Conservation (phyloP, 2,888 invertebrate species). For the Machimus atricapillus region DNA sequence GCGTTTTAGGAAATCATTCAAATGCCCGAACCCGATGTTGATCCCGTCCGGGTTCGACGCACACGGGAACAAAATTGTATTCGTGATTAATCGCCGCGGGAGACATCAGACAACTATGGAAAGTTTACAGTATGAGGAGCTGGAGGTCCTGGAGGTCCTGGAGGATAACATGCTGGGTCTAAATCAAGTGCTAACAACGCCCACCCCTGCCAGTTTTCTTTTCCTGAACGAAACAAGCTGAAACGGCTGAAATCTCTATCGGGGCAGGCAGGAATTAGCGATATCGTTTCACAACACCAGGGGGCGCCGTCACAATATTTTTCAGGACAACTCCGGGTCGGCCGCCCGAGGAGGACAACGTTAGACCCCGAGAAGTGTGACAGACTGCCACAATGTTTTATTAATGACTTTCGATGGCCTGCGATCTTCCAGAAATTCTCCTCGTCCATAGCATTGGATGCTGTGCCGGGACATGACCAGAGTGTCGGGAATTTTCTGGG, state of each 20-base stretch:
- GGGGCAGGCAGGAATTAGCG: conserved; percentile 3
- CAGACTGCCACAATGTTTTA: conserved; percentile 4
- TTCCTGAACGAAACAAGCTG: neutral
- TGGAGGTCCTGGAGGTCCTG: neutral
- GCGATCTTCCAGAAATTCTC: neutral
- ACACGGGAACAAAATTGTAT: neutral
- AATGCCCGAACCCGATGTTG: neutral
- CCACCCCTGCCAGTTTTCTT: neutral
- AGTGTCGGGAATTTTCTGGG: neutral
- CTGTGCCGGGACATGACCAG: neutral
- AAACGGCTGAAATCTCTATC: neutral
- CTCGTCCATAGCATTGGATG: neutral
- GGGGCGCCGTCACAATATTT: neutral
- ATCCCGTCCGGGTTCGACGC: neutral
- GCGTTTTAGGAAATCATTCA: neutral
- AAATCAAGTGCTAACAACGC: neutral
- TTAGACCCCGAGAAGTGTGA: neutral
- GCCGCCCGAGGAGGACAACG: neutral
- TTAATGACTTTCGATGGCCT: conserved; percentile 29
- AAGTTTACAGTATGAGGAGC: neutral
- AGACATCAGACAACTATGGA: neutral
- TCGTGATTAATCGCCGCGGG: neutral
- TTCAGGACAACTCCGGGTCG: neutral
- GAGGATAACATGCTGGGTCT: neutral
- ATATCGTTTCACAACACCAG: conserved; percentile 16